A percentile compares a stretch with the other conserved stretches of the same genome.
Evolutionary conservation across 30 jellyfish, hydroid and myxozoan genomes (phyloP).

Genomic region (Turritopsis rubra): DNA sequence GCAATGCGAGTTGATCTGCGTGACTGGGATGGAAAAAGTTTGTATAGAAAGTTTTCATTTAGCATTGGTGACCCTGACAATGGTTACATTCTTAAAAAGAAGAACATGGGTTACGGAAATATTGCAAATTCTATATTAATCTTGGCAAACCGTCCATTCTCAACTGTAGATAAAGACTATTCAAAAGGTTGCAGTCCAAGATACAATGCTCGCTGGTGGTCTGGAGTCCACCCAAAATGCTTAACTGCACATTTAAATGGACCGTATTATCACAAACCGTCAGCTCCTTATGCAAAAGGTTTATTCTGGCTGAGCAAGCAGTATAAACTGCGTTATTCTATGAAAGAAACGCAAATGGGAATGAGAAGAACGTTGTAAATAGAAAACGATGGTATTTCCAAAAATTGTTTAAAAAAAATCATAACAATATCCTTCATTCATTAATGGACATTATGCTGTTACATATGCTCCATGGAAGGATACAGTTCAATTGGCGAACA

Average conservation of each 20-base stretch:
- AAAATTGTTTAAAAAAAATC: too few relatives aligned
- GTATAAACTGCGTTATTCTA: not conserved
- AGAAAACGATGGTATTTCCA: not conserved
- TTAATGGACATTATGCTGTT: too few relatives aligned
- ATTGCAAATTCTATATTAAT: not conserved
- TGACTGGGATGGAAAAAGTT: not conserved
- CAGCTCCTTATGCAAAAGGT: not conserved
- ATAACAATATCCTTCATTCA: too few relatives aligned
- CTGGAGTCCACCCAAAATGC: not conserved
- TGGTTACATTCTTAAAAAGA: not conserved
- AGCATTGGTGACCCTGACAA: not conserved
- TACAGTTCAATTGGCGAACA: too few relatives aligned
- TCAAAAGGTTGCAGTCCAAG: not conserved
- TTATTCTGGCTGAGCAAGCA: not conserved
- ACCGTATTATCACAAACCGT: not conserved
- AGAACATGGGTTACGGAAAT: not conserved
- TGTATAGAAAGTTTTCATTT: not conserved
- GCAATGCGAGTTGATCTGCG: not conserved
- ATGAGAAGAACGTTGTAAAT: not conserved
- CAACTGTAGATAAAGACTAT: not conserved
- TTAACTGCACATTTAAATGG: not conserved
- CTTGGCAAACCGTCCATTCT: not conserved
- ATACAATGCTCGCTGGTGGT: not conserved
- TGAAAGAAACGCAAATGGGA: not conserved
- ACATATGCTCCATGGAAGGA: too few relatives aligned